A percentile compares a stretch with the other conserved stretches of the same genome.
Evolutionary conservation across 2,797 vertebrate genomes (phyloP).

Genomic region (Xyrichtys novacula): DNA sequence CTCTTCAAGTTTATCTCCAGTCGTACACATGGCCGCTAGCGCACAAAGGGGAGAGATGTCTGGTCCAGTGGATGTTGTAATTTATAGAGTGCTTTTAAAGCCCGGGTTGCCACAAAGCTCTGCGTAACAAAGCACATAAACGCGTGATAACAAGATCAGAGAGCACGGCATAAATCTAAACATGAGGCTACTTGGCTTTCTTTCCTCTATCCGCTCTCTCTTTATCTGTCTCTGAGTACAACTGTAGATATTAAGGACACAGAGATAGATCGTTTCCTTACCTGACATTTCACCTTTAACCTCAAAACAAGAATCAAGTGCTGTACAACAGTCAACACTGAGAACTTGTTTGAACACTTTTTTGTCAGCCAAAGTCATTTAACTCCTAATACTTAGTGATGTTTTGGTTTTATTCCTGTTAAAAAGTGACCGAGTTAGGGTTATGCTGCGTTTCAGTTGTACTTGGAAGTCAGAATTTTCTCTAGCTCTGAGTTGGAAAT

Average conservation of each 20-base stretch:
- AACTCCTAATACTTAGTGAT: no score
- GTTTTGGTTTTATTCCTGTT: no score
- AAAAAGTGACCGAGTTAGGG: no score
- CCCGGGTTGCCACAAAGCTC: slow-evolving; percentile 32
- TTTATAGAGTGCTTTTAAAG: slow-evolving; percentile 58
- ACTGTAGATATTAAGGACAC: no score
- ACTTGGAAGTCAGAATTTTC: no score
- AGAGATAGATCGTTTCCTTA: neutral
- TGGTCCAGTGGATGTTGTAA: slow-evolving; percentile 35
- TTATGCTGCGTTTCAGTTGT: no score
- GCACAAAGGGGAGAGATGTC: slow-evolving; percentile 33
- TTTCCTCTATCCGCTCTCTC: neutral
- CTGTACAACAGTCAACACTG: no score
- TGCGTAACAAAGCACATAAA: slow-evolving; percentile 56
- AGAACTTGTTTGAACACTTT: no score
- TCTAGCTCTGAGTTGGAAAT: no score
- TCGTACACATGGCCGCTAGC: slow-evolving; percentile 45
- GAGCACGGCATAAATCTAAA: slow-evolving; percentile 46
- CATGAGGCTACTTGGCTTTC: slow-evolving; percentile 32
- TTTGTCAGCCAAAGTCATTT: no score
- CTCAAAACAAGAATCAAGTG: no score
- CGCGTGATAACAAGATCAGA: slow-evolving; percentile 56
- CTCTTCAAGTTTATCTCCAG: slow-evolving; percentile 73
- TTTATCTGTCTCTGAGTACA: slow-evolving; percentile 30
- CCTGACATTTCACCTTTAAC: neutral